A percentile compares a stretch with the other conserved stretches of the same genome.
Evolutionary conservation across 2,113 vertebrate species (phyloP).

Genomic region (Penelope pileata): DNA sequence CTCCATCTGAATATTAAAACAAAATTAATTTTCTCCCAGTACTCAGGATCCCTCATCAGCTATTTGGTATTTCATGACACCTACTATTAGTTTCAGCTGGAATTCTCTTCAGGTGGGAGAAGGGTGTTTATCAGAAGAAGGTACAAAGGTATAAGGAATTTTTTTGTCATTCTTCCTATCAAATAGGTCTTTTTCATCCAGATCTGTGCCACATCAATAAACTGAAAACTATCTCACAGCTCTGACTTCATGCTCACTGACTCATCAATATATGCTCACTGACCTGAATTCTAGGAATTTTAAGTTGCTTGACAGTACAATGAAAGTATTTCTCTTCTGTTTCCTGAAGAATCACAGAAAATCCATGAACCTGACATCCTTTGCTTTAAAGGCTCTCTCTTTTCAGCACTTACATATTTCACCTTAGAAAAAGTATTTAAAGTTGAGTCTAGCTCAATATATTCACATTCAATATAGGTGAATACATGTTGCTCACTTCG

Average conservation of each 20-base stretch:
- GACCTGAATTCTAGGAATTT: constrained; percentile 50
- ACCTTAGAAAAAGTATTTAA: background rate
- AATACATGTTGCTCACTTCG: background rate
- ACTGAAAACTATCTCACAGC: background rate
- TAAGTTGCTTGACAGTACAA: constrained; percentile 14
- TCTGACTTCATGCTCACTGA: background rate
- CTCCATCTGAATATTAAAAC: background rate
- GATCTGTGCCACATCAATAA: background rate
- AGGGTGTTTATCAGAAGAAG: background rate
- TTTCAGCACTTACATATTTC: background rate
- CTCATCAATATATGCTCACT: background rate
- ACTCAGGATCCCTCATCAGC: background rate
- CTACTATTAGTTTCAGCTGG: background rate
- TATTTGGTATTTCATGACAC: background rate
- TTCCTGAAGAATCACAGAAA: constrained; percentile 24
- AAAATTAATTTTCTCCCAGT: background rate
- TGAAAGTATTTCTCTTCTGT: background rate
- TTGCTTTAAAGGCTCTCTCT: background rate
- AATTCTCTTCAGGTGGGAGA: background rate
- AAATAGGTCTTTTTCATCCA: background rate
- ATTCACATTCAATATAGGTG: background rate
- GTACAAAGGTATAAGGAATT: background rate
- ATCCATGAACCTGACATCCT: background rate
- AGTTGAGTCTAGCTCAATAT: background rate
- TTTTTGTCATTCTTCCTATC: background rate